Evolutionary conservation across 1,140 invertebrate species (phyloP).

Genomic region (Wasmannia auropunctata): DNA sequence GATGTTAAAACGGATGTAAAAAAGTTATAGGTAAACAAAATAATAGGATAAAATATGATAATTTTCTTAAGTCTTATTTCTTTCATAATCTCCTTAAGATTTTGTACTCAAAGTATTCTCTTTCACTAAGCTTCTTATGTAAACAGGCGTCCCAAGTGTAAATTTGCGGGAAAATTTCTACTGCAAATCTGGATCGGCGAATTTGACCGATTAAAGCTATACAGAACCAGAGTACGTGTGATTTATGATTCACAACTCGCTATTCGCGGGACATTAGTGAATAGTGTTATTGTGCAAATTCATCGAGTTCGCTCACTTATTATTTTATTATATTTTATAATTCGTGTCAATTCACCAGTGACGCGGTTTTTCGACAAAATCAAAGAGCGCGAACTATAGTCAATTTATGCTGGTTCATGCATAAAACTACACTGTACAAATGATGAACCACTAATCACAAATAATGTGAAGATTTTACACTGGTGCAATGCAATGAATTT

Average conservation of each 20-base stretch:
- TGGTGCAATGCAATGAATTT: neutral
- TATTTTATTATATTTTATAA: no score
- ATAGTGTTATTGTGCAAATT: neutral
- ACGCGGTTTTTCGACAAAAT: neutral
- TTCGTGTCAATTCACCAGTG: neutral
- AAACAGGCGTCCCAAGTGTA: neutral
- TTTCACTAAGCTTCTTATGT: neutral
- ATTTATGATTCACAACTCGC: neutral
- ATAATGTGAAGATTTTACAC: neutral
- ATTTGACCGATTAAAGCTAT: neutral
- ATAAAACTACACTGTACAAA: neutral
- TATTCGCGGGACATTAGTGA: neutral
- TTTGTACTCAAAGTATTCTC: neutral
- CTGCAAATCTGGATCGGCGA: neutral
- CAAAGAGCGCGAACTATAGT: neutral
- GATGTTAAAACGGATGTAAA: neutral
- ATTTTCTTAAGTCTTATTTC: neutral
- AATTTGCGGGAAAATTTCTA: neutral
- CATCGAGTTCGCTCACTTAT: neutral
- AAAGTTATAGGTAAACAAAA: neutral
- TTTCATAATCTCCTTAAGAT: neutral
- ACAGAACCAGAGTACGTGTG: neutral
- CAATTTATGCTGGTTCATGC: neutral
- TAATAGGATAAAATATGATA: neutral
- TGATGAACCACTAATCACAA: neutral